These are phyloP conservation scores for Ciconia nigra DNA, from an alignment of 2,797 vertebrate species.

Conservation along the genomic window DNA sequence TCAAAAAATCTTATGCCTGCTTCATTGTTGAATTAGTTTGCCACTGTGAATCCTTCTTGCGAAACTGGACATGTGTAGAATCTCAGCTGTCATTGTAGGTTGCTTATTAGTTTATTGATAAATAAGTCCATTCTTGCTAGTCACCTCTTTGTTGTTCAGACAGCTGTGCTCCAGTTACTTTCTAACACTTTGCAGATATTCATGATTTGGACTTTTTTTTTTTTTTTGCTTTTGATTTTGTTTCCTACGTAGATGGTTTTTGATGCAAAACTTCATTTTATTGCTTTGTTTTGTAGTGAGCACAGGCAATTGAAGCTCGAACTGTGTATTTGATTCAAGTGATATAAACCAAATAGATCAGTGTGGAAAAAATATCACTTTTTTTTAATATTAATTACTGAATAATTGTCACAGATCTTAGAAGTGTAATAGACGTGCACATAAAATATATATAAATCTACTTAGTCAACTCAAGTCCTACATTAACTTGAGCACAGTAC, in stretches of 20 bases:
- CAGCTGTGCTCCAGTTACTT: not conserved
- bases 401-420: not conserved
- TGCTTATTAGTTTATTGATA: not conserved
- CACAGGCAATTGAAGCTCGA: not conserved
- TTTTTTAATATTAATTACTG: not conserved
- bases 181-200: not conserved
- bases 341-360: not conserved
- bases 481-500: not conserved
- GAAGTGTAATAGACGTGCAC: not conserved
- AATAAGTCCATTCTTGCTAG: not conserved
- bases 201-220: not conserved
- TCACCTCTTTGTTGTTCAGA: not conserved
- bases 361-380: not conserved
- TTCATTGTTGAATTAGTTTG: not conserved
- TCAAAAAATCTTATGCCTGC: not conserved
- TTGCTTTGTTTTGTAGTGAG: not conserved
- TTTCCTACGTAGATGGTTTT: not conserved
- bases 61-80: not conserved
- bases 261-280: not conserved
- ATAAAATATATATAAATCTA: not conserved
- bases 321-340: not conserved
- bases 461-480: not conserved
- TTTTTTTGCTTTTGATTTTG: not conserved
- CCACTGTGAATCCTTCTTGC: not conserved
- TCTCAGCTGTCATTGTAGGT: not conserved